Evolutionary conservation across 2,888 invertebrate species (phyloP).

Genomic region (Xylophagus ater): DNA sequence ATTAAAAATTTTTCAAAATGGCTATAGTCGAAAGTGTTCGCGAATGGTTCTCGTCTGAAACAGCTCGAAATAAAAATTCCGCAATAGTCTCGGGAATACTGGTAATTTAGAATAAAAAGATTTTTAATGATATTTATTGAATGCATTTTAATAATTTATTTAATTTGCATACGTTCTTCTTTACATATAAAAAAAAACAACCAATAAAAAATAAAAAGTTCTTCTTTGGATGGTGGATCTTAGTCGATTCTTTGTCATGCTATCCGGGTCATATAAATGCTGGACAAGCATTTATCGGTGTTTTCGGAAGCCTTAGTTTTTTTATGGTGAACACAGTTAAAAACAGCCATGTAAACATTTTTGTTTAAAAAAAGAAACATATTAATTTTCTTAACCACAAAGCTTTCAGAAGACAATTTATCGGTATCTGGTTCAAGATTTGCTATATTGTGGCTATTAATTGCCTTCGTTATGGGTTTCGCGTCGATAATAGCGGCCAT

Average conservation of each 20-base stretch:
- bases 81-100: slow-evolving; percentile 77
- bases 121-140: slow-evolving; percentile 16
- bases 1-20: slow-evolving; percentile 33
- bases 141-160: neutral
- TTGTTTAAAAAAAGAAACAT: slow-evolving; percentile 9
- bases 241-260: slow-evolving; percentile 84
- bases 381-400: neutral
- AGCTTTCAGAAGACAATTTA: slow-evolving; percentile 16
- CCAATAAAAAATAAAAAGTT: slow-evolving; percentile 69
- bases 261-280: slow-evolving; percentile 60
- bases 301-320: slow-evolving; percentile 86
- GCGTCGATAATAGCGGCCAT: slow-evolving; percentile 90
- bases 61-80: slow-evolving; percentile 74
- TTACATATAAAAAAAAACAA: too few relatives aligned
- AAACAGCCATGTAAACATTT: slow-evolving; percentile 79
- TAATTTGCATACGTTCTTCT: neutral
- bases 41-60: slow-evolving; percentile 73
- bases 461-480: slow-evolving; percentile 95
- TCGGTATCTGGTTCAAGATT: slow-evolving; percentile 50
- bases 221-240: slow-evolving; percentile 95
- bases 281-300: slow-evolving; percentile 87
- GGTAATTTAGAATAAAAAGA: slow-evolving; percentile 48
- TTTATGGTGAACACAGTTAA: slow-evolving; percentile 97
- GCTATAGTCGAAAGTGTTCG: slow-evolving; percentile 66
- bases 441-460: slow-evolving; percentile 86